Base-by-base conservation (phyloP, 2,797 vertebrate species). In the Myotis daubentonii region DNA sequence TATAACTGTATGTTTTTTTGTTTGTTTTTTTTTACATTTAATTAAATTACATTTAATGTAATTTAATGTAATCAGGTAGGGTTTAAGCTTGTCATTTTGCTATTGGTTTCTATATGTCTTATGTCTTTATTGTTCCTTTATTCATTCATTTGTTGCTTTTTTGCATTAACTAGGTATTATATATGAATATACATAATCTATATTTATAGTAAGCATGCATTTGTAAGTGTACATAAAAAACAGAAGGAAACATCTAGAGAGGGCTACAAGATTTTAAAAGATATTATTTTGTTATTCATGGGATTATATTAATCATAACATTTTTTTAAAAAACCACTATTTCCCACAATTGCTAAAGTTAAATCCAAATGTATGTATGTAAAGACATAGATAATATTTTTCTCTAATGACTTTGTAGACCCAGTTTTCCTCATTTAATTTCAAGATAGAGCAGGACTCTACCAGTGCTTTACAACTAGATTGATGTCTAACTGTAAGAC, bases 221-320 rank as follows among this genome's bases (percentile, higher is more conserved):
- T 92, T 92, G 38, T 60, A 57, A 60, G 51, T 60, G 4, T 78
- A 49, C 65, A 36, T 84, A 11, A 92, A 84, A 82, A 65, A 85
- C 19, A 85, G 60, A 57, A 78, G 38, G n/a, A 70, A 60, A 70
- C 41, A 85, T 57, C 33, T 79, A 76, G 25, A 65, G 53, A 71
- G 41, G 33, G 19, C 53, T 82, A 62, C 19, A 82, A 44, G 8
- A 25, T 70, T 65, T 86, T 79, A 49, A 86, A 51, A 49, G 51
- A 68, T 49, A 72, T 49, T 68, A 57, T 65, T 92, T 84, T 75
- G 28, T 51, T 78, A 89, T 78, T 41, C 20, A 33, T 84, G 38
- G 74, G 38, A 60, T 78, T 89, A 41, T 83, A 82, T 76, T 83
- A 91, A 85, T 49, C 38, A 49, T 78, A 89, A 84, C 11, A 89